Percentiles rank a stretch among this genome's conserved stretches.
These are phyloP conservation scores for Echinops telfairi DNA, from an alignment of 2,113 vertebrate genomes.

Conservation along the genomic window DNA sequence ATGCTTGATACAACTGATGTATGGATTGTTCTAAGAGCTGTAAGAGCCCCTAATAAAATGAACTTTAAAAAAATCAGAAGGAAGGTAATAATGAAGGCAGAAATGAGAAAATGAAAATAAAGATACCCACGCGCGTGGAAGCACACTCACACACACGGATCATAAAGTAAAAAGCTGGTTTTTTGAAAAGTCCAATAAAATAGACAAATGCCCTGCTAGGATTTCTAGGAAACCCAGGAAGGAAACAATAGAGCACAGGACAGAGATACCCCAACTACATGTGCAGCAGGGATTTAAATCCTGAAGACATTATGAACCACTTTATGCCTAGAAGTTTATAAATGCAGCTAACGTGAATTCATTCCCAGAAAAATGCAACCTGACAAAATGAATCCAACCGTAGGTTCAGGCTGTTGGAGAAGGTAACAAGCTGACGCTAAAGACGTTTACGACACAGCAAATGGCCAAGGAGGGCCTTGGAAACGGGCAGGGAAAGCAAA, in stretches of 20 bases:
- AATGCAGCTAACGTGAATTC: not conserved
- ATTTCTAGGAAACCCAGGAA: not conserved
- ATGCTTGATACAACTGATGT: too few species aligned
- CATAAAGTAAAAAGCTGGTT: not conserved
- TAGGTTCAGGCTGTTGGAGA: not conserved
- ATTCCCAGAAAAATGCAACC: not conserved
- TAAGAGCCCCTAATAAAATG: too few species aligned
- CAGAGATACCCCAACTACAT: not conserved
- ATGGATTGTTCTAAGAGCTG: too few species aligned
- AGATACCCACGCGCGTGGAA: not conserved
- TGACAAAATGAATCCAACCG: not conserved
- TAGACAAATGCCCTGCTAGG: not conserved
- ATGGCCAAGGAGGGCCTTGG: not conserved
- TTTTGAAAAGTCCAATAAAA: not conserved
- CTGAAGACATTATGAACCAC: not conserved
- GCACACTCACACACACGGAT: not conserved
- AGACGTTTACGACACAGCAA: not conserved
- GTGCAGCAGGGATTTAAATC: not conserved
- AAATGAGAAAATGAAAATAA: not conserved
- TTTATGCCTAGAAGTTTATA: not conserved
- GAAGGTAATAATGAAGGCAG: not conserved
- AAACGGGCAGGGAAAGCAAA: not conserved
- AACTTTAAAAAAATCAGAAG: not conserved
- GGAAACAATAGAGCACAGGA: not conserved
- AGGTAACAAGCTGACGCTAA: slow-evolving; percentile 23